Conservation (phyloP, 2,797 vertebrate genomes). For the Acrossocheilus wenchowensis region DNA sequence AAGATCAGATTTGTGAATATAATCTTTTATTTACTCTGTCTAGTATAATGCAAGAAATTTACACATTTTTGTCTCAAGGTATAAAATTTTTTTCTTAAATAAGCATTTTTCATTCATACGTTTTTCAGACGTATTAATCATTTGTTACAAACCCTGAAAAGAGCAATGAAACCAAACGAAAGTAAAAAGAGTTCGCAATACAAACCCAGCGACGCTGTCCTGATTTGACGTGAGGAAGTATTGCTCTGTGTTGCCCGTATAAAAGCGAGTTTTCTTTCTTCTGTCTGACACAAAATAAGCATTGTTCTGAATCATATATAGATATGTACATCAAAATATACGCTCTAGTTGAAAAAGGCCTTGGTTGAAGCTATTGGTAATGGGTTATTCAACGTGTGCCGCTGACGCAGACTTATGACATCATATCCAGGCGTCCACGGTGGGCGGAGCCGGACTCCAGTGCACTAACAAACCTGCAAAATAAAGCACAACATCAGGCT, state of each 20-base stretch:
- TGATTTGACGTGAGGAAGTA: constrained; percentile 64
- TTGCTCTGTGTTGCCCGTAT: constrained; percentile 58
- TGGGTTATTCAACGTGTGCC: constrained; percentile 52
- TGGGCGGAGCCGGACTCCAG: constrained; percentile 34
- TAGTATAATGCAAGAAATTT: constrained; percentile 80
- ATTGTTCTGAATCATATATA: constrained; percentile 67
- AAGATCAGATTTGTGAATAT: constrained; percentile 72
- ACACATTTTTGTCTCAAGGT: constrained; percentile 76
- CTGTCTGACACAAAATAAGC: constrained; percentile 64
- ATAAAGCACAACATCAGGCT: background rate
- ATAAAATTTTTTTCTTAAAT: constrained; percentile 85
- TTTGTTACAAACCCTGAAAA: constrained; percentile 68
- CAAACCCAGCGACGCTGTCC: constrained; percentile 78
- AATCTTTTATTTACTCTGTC: constrained; percentile 81
- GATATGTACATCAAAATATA: constrained; percentile 66
- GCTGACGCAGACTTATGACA: constrained; percentile 53
- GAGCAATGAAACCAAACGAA: constrained; percentile 63
- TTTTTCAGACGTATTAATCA: constrained; percentile 61
- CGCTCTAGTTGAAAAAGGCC: constrained; percentile 60
- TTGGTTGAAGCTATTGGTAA: constrained; percentile 63
- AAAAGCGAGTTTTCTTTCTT: constrained; percentile 53
- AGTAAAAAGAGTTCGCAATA: constrained; percentile 72
- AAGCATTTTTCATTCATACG: constrained; percentile 69
- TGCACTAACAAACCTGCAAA: constrained; percentile 38
- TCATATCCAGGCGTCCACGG: constrained; percentile 37